Conservation (phyloP, 2,113 vertebrate genomes). For the Forbesichthys agassizii region DNA sequence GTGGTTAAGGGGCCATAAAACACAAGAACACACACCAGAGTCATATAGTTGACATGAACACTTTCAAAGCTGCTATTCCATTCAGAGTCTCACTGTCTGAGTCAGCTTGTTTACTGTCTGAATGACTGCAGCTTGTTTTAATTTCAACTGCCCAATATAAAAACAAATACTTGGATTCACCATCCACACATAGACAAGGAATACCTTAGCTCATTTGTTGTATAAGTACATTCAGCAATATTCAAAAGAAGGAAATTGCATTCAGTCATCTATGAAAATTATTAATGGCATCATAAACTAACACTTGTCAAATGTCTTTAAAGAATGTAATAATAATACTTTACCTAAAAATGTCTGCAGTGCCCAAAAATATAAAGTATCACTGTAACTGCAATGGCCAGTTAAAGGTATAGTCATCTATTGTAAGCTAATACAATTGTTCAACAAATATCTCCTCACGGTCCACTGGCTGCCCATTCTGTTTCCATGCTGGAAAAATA, state of each 20-base stretch:
- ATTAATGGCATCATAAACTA: no score
- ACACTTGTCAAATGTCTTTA: no score
- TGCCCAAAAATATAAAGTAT: no score
- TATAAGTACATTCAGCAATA: not conserved
- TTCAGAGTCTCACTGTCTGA: not conserved
- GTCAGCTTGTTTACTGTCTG: not conserved
- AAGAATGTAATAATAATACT: no score
- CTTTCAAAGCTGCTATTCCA: not conserved
- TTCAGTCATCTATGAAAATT: no score
- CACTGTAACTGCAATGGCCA: no score
- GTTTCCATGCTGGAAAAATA: no score
- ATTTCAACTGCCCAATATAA: not conserved
- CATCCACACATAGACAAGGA: not conserved
- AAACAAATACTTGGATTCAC: not conserved
- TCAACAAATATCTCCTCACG: not conserved
- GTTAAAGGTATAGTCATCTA: no score
- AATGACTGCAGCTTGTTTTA: not conserved
- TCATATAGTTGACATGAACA: not conserved
- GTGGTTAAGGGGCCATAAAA: slow-evolving; percentile 12
- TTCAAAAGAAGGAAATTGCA: no score
- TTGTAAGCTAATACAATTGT: no score
- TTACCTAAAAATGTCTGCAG: no score
- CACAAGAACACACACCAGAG: not conserved
- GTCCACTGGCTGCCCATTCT: no score
- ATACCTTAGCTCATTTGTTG: not conserved